Conservation (phyloP, 2,113 vertebrate species). For the Solea senegalensis region DNA sequence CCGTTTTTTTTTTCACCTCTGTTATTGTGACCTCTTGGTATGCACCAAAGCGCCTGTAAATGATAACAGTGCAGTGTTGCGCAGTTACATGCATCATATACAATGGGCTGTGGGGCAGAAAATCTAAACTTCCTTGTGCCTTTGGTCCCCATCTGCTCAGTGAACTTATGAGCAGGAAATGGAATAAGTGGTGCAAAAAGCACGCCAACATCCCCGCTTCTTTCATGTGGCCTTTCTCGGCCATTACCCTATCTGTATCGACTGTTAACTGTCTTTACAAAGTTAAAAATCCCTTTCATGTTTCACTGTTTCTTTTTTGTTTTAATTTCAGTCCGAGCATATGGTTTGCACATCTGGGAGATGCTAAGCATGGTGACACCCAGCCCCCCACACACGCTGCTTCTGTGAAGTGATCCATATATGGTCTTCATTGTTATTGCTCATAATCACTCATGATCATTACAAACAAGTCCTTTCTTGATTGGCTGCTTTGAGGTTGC, state of each 20-base stretch:
- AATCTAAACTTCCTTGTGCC: slow-evolving; percentile 76
- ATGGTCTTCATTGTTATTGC: slow-evolving; percentile 76
- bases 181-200: slow-evolving; percentile 78
- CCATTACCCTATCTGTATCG: slow-evolving; percentile 85
- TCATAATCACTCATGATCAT: slow-evolving; percentile 77
- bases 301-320: slow-evolving; percentile 81
- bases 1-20: slow-evolving; percentile 45
- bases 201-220: slow-evolving; percentile 85
- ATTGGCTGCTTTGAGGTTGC: slow-evolving; percentile 52
- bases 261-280: slow-evolving; percentile 86
- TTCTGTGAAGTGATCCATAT: slow-evolving; percentile 77
- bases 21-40: slow-evolving; percentile 70
- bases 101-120: slow-evolving; percentile 73
- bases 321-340: slow-evolving; percentile 93
- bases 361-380: slow-evolving; percentile 79
- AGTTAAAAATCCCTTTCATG: slow-evolving; percentile 94
- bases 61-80: slow-evolving; percentile 66
- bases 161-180: slow-evolving; percentile 94
- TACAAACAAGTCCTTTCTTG: slow-evolving; percentile 60
- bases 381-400: slow-evolving; percentile 52
- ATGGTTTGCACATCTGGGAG: slow-evolving; percentile 94
- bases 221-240: slow-evolving; percentile 96
- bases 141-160: slow-evolving; percentile 91
- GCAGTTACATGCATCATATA: slow-evolving; percentile 75
- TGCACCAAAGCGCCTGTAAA: slow-evolving; percentile 68